Evolutionary conservation across 2,888 invertebrate genomes (phyloP).

Genomic region (Eledona agricola): DNA sequence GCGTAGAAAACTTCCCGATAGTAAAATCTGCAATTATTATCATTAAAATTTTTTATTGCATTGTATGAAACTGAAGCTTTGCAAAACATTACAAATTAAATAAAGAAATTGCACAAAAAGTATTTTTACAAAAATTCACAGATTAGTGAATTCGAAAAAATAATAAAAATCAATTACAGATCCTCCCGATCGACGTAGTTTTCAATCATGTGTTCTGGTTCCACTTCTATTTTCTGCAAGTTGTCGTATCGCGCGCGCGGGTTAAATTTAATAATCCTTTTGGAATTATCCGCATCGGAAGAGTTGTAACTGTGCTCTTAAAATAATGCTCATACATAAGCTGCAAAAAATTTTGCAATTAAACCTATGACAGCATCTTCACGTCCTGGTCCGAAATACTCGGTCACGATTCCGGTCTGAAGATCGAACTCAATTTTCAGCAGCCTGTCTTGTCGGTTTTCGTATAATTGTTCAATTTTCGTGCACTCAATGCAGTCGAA

Average conservation of each 20-base stretch:
- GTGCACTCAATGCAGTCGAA: conserved; percentile 65
- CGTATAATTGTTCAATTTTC: conserved; percentile 69
- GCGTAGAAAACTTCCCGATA: conserved; percentile 60
- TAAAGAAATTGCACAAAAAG: neutral
- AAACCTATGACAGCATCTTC: conserved; percentile 75
- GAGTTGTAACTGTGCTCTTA: conserved; percentile 60
- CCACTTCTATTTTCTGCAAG: conserved; percentile 68
- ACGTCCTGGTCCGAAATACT: conserved; percentile 73
- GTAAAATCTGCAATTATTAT: conserved; percentile 48
- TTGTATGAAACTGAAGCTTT: neutral
- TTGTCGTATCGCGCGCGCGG: conserved; percentile 75
- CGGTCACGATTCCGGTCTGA: conserved; percentile 64
- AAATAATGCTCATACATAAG: conserved; percentile 30
- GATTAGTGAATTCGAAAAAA: neutral
- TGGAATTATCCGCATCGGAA: conserved; percentile 52
- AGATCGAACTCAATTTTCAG: conserved; percentile 66
- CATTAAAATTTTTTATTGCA: conserved; percentile 6
- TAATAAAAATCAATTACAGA: conserved; percentile 13
- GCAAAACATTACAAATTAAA: neutral
- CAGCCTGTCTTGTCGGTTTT: conserved; percentile 74
- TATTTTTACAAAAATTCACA: too few species aligned
- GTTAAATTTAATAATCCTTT: conserved; percentile 65
- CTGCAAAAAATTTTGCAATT: conserved; percentile 2
- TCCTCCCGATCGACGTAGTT: conserved; percentile 69
- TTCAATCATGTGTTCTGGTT: conserved; percentile 66